Evolutionary conservation across 2,797 vertebrate species (phyloP).

Genomic region (Sebastes reedi): DNA sequence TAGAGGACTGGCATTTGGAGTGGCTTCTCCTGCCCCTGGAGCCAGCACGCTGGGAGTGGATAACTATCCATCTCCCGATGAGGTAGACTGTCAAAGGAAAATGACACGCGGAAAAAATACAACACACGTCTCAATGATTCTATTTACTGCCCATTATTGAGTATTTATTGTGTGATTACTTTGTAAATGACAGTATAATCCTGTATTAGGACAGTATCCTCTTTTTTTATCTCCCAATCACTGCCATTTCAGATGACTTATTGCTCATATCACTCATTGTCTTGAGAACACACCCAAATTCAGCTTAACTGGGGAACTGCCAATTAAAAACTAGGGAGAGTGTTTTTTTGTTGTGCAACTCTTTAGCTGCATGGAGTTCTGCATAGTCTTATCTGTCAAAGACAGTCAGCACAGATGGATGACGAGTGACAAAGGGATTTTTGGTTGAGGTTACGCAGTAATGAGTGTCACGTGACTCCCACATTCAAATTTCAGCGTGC

Average conservation of each 20-base stretch:
- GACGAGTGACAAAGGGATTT: slow-evolving; percentile 74
- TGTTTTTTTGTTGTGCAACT: slow-evolving; percentile 55
- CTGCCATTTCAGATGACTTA: slow-evolving; percentile 53
- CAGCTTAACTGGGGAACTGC: slow-evolving; percentile 52
- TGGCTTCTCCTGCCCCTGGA: slow-evolving; percentile 68
- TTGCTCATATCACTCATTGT: slow-evolving; percentile 46
- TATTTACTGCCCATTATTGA: slow-evolving; percentile 7
- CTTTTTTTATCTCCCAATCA: slow-evolving; percentile 23
- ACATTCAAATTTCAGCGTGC: slow-evolving; percentile 72
- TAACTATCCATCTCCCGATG: slow-evolving; percentile 52
- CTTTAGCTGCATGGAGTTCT: slow-evolving; percentile 58
- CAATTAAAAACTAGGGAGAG: slow-evolving; percentile 75
- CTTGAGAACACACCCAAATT: slow-evolving; percentile 63
- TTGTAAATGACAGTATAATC: background rate
- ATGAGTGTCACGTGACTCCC: slow-evolving; percentile 79
- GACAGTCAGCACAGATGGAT: slow-evolving; percentile 80
- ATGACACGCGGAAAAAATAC: slow-evolving; percentile 11
- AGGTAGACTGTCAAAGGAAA: slow-evolving; percentile 53
- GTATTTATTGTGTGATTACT: background rate
- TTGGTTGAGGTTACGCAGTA: slow-evolving; percentile 76
- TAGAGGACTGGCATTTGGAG: slow-evolving; percentile 84
- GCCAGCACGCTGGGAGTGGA: slow-evolving; percentile 59
- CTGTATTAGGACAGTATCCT: slow-evolving; percentile 16
- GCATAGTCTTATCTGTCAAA: slow-evolving; percentile 73
- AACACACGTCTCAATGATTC: background rate